These are phyloP conservation scores for Neolamprologus brichardi DNA, from an alignment of 2,113 vertebrate genomes.

Conservation along the genomic window DNA sequence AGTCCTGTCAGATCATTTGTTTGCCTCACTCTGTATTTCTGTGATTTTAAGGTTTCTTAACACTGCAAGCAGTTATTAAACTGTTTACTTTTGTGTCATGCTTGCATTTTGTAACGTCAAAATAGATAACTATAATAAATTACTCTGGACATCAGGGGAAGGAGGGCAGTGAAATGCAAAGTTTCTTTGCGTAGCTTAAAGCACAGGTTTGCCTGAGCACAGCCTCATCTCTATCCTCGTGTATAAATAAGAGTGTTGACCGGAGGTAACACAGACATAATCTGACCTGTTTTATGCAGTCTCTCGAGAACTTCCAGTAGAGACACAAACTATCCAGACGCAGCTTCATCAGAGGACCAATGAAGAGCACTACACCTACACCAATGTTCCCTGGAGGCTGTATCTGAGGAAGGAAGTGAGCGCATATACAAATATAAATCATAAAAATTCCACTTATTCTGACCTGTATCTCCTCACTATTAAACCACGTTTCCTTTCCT, in stretches of 20 bases:
- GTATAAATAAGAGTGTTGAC: neutral
- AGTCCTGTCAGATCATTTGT: neutral
- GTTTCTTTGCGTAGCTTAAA: neutral
- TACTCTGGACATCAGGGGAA: neutral
- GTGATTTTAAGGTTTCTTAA: neutral
- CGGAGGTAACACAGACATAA: neutral
- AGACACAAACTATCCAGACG: constrained; percentile 80
- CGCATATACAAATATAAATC: neutral
- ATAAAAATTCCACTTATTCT: neutral
- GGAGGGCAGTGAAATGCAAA: neutral
- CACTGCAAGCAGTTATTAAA: neutral
- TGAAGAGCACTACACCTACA: constrained; percentile 86
- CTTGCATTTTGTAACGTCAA: neutral
- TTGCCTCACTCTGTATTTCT: neutral
- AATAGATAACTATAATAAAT: neutral
- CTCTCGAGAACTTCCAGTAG: constrained; percentile 78
- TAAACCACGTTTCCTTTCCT: neutral
- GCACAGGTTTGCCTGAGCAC: neutral
- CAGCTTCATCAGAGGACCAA: constrained; percentile 80
- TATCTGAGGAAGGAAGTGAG: constrained; percentile 93
- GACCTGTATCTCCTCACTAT: neutral
- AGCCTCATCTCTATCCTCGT: neutral
- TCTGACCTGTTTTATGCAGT: constrained; percentile 28
- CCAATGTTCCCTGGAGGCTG: constrained; percentile 85
- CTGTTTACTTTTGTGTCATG: neutral